These are phyloP conservation scores for Chelonus insularis DNA, from an alignment of 1,140 invertebrate species.

Conservation along the genomic window DNA sequence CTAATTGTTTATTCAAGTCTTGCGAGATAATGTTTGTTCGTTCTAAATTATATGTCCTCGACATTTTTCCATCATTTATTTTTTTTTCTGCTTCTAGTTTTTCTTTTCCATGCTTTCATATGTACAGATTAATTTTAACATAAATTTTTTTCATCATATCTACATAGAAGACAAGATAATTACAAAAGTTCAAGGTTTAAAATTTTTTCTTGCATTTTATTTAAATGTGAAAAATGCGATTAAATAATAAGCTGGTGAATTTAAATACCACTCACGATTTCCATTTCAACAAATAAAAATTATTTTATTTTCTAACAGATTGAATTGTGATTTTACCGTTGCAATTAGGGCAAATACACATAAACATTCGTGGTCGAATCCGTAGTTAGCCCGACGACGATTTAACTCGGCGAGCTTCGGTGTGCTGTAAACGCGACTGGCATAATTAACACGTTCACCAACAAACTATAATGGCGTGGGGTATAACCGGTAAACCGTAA, in stretches of 20 bases:
- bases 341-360: constrained; percentile 7
- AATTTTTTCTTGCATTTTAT: background rate
- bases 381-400: constrained; percentile 25
- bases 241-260: background rate
- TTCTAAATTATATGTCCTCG: constrained; percentile 28
- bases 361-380: constrained; percentile 29
- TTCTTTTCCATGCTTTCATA: background rate
- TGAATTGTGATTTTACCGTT: background rate
- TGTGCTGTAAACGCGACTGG: constrained; percentile 22
- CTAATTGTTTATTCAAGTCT: constrained; percentile 27
- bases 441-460: constrained; percentile 36
- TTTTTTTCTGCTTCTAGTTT: background rate
- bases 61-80: background rate
- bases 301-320: too few species aligned
- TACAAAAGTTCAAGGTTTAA: background rate
- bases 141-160: too few species aligned
- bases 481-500: constrained; percentile 36
- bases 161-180: background rate
- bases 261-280: background rate
- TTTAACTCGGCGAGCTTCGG: constrained; percentile 23
- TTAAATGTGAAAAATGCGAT: background rate
- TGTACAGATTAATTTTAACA: too few species aligned
- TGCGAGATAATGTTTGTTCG: constrained; percentile 32
- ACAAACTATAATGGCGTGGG: constrained; percentile 33
- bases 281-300: too few species aligned